These are phyloP conservation scores for Labrus mixtus DNA, from an alignment of 2,113 vertebrate species.

Conservation along the genomic window DNA sequence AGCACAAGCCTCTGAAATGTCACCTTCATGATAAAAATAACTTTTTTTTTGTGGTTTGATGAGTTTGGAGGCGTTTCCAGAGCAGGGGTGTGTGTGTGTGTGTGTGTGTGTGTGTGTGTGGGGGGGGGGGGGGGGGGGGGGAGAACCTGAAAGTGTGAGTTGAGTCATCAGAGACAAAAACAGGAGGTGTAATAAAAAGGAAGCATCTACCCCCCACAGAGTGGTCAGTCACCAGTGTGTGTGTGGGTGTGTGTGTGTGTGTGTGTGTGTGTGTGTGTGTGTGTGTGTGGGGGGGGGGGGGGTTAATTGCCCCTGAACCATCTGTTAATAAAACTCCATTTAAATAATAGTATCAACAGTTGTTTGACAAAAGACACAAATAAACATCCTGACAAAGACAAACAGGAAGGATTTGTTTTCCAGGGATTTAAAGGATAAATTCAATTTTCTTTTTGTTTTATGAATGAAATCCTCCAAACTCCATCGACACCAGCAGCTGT, in stretches of 20 bases:
- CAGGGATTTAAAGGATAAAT: slow-evolving; percentile 16
- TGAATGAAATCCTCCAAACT: slow-evolving; percentile 22
- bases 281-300: too few relatives aligned
- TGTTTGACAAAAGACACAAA: not conserved
- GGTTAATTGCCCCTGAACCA: not conserved
- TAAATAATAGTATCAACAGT: slow-evolving; percentile 1
- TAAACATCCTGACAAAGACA: slow-evolving; percentile 12
- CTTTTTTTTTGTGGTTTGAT: not conserved
- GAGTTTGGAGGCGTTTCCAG: slow-evolving; percentile 25
- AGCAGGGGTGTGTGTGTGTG: too few relatives aligned
- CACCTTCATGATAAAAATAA: too few relatives aligned
- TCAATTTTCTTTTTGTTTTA: not conserved
- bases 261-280: not conserved
- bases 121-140: not conserved
- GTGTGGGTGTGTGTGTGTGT: slow-evolving; percentile 23
- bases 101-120: too few relatives aligned
- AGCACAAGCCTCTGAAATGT: too few relatives aligned
- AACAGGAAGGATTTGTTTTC: slow-evolving; percentile 34
- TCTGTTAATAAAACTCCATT: slow-evolving; percentile 31
- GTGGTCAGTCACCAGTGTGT: not conserved
- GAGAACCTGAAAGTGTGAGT: slow-evolving; percentile 56
- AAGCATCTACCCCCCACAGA: not conserved
- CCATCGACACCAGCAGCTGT: slow-evolving; percentile 27
- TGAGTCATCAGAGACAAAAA: slow-evolving; percentile 36
- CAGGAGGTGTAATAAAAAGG: not conserved